phyloP scores from a whole-genome alignment of 2,888 invertebrate genomes.

The Apoderus coryli region DNA sequence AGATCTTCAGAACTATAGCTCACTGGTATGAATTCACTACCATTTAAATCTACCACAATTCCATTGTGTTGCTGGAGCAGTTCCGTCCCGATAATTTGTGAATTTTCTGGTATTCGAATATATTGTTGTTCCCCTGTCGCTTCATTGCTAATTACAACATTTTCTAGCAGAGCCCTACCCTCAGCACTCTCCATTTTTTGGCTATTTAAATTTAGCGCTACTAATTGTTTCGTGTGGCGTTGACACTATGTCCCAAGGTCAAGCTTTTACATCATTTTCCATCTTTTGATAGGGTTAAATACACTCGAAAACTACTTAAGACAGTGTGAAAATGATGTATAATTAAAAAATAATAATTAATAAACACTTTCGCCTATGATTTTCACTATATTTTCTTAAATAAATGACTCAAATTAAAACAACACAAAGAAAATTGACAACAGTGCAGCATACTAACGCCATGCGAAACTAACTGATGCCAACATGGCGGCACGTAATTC shows the following conservation, averaged over 20 bases:
- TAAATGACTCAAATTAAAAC: constrained; percentile 19
- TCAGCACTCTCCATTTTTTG: constrained; percentile 24
- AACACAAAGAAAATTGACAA: constrained; percentile 33
- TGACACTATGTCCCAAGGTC: constrained; percentile 33
- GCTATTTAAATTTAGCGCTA: constrained; percentile 24
- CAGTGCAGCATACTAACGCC: constrained; percentile 27
- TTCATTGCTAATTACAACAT: constrained; percentile 26
- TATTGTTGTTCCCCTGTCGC: constrained; percentile 28
- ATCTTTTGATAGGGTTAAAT: too few relatives aligned
- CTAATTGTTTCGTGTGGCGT: constrained; percentile 22
- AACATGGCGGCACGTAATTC: constrained; percentile 1
- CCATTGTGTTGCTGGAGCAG: constrained; percentile 31
- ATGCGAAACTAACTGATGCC: constrained; percentile 8
- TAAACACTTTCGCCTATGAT: too few relatives aligned
- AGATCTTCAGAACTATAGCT: constrained; percentile 32
- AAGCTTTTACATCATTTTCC: constrained; percentile 19
- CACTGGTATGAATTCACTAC: constrained; percentile 32
- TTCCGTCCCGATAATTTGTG: constrained; percentile 29
- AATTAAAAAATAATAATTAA: too few relatives aligned
- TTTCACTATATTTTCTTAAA: constrained; percentile 14
- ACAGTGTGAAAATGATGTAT: too few relatives aligned
- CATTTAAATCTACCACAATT: constrained; percentile 31
- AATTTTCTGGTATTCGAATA: constrained; percentile 30
- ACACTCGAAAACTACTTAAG: too few relatives aligned
- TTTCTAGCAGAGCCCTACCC: constrained; percentile 26